Conservation (phyloP, 2,113 vertebrate species). For the Gallinago media region DNA sequence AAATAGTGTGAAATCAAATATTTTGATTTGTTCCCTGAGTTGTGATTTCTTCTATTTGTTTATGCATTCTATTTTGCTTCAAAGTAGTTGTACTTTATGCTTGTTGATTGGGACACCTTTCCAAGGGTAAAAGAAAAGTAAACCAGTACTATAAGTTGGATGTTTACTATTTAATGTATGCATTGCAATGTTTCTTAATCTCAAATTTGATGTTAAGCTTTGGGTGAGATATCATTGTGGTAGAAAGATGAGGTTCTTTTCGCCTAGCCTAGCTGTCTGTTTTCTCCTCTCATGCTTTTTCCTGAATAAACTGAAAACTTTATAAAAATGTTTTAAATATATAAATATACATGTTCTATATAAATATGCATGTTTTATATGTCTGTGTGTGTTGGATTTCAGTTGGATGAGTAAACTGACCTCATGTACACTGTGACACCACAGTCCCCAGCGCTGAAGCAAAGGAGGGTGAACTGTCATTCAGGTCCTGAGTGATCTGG, state of each 20-base stretch:
- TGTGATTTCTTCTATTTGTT: background rate
- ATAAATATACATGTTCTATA: no score
- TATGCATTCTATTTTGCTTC: background rate
- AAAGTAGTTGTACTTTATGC: background rate
- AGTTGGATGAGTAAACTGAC: background rate
- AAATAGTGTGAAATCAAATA: background rate
- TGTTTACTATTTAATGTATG: background rate
- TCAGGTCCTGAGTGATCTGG: background rate
- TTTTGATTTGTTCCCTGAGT: background rate
- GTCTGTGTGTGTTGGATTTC: background rate
- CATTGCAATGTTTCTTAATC: background rate
- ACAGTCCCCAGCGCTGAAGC: background rate
- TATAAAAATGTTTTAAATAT: background rate
- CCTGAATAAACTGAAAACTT: background rate
- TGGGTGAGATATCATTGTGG: background rate
- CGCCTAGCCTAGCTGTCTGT: background rate
- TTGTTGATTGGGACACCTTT: background rate
- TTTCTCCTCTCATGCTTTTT: background rate
- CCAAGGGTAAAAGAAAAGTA: background rate
- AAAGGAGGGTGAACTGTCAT: background rate
- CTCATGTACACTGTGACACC: background rate
- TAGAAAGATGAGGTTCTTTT: background rate
- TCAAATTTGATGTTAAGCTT: background rate
- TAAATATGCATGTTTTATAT: rapidly evolving
- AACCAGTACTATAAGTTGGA: background rate